Percentiles rank a stretch among this genome's conserved stretches.
phyloP scores from a whole-genome alignment of 2,113 vertebrate species.

The Mola mola region DNA sequence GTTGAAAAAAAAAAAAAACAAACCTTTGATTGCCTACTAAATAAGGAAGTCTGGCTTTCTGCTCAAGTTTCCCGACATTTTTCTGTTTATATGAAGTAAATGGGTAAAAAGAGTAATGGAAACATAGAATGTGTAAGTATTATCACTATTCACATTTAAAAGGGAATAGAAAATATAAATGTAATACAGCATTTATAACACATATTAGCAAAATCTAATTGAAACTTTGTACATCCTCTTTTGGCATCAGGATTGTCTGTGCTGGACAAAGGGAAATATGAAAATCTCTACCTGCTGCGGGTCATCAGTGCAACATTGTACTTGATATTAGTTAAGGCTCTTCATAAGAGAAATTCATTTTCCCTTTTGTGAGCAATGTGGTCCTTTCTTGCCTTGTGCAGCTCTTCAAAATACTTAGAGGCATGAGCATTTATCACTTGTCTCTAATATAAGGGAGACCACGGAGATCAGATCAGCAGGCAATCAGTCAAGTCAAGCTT shows the following conservation, averaged over 20 bases:
- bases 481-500: conserved; percentile 65
- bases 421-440: conserved; percentile 64
- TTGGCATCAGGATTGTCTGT: background rate
- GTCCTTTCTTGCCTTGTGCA: conserved; percentile 17
- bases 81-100: too few relatives aligned
- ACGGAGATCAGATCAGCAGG: conserved; percentile 60
- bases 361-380: conserved; percentile 42
- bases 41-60: too few relatives aligned
- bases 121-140: too few relatives aligned
- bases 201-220: background rate
- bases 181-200: too few relatives aligned
- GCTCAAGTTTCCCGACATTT: too few relatives aligned
- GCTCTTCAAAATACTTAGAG: conserved; percentile 42
- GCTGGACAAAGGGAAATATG: conserved; percentile 2
- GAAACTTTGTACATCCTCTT: background rate
- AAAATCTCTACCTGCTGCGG: conserved; percentile 13
- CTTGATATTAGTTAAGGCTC: conserved; percentile 9
- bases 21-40: too few relatives aligned
- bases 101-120: too few relatives aligned
- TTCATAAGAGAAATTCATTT: conserved; percentile 12
- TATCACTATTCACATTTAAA: too few relatives aligned
- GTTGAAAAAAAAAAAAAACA: too few relatives aligned
- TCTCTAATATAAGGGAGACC: conserved; percentile 63
- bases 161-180: too few relatives aligned
- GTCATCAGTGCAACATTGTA: background rate